A percentile compares a stretch with the other conserved stretches of the same genome.
phyloP scores from a whole-genome alignment of 1,140 invertebrate genomes.

The Drosophila ercepeae region DNA sequence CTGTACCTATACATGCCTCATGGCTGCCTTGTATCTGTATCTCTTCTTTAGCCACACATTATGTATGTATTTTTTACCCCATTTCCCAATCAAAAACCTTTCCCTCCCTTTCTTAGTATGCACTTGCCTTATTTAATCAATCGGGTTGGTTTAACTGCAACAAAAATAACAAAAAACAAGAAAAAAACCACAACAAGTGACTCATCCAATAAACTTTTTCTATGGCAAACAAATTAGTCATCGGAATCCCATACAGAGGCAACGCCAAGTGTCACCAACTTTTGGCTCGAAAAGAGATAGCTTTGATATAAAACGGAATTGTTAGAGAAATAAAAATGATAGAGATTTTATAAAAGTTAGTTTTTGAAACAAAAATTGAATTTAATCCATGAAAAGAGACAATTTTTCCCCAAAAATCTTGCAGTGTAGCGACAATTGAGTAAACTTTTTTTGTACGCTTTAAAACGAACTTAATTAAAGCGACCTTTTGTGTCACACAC shows the following conservation, averaged over 20 bases:
- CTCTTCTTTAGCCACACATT: slow-evolving; percentile 20
- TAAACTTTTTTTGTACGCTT: slow-evolving; percentile 46
- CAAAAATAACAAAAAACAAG: slow-evolving; percentile 6
- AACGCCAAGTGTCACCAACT: slow-evolving; percentile 26
- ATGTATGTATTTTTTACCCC: neutral
- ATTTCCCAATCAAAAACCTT: slow-evolving; percentile 9
- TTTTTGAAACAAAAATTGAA: too few relatives aligned
- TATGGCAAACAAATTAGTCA: slow-evolving; percentile 70
- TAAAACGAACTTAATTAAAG: slow-evolving; percentile 71
- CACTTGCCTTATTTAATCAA: slow-evolving; percentile 49
- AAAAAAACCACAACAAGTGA: slow-evolving; percentile 31
- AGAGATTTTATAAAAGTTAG: too few relatives aligned
- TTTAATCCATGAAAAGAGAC: too few relatives aligned
- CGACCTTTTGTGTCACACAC: slow-evolving; percentile 70
- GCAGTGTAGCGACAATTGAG: slow-evolving; percentile 46
- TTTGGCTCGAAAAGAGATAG: slow-evolving; percentile 8
- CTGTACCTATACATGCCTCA: slow-evolving; percentile 26
- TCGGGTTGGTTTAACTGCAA: slow-evolving; percentile 23
- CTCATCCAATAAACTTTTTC: slow-evolving; percentile 43
- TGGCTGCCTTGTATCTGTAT: slow-evolving; percentile 37
- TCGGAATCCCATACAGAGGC: slow-evolving; percentile 16
- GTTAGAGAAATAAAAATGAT: too few relatives aligned
- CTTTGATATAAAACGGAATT: neutral
- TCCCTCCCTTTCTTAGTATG: slow-evolving; percentile 6
- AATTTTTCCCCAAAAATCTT: too few relatives aligned